Conservation (phyloP, 1,140 invertebrate genomes). For the Calephelis virginiensis region DNA sequence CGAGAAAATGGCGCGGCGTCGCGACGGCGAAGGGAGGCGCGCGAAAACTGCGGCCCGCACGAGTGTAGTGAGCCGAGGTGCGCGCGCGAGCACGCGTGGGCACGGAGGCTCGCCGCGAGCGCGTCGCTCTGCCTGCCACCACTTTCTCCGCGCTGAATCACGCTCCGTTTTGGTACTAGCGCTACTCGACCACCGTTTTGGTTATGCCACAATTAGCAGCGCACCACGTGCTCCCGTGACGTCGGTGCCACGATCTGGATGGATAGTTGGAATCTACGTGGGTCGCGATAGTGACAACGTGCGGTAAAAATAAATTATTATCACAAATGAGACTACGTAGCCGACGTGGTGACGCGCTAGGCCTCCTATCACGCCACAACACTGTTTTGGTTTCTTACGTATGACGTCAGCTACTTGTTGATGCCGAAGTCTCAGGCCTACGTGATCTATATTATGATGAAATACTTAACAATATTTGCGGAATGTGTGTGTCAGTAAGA, state of each 20-base stretch:
- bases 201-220: slow-evolving; percentile 68
- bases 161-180: slow-evolving; percentile 55
- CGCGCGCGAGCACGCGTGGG: slow-evolving; percentile 49
- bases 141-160: slow-evolving; percentile 72
- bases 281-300: slow-evolving; percentile 56
- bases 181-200: slow-evolving; percentile 60
- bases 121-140: slow-evolving; percentile 40
- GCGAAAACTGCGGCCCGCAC: slow-evolving; percentile 65
- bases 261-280: slow-evolving; percentile 63
- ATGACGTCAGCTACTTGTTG: neutral
- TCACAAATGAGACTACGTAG: slow-evolving; percentile 14
- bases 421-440: neutral
- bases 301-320: slow-evolving; percentile 56
- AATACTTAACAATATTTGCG: too few relatives aligned
- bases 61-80: slow-evolving; percentile 51
- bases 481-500: too few relatives aligned
- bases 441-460: neutral
- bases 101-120: slow-evolving; percentile 63
- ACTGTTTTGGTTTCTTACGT: slow-evolving; percentile 13
- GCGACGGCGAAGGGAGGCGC: slow-evolving; percentile 64
- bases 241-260: slow-evolving; percentile 47
- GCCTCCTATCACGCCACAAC: neutral
- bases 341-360: neutral
- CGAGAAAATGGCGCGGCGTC: slow-evolving; percentile 73
- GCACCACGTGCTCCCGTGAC: slow-evolving; percentile 65